These are phyloP conservation scores for Sceliomorpha sp. DNA, from an alignment of 2,888 invertebrate species.

Conservation along the genomic window DNA sequence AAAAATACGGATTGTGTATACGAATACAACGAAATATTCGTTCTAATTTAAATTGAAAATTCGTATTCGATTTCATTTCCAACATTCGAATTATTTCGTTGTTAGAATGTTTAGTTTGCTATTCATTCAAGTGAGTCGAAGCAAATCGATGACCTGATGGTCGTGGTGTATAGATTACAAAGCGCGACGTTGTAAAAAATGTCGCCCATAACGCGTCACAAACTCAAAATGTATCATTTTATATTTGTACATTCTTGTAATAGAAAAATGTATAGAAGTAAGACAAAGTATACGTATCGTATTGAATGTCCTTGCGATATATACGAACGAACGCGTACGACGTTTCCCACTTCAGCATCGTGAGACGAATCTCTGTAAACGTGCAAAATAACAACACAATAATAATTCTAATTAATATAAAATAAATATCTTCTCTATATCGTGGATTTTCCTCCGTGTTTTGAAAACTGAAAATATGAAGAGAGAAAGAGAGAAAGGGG, in stretches of 20 bases:
- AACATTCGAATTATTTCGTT: too few species aligned
- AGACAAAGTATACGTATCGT: conserved; percentile 35
- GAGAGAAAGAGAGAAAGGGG: conserved; percentile 6
- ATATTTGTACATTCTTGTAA: conserved; percentile 28
- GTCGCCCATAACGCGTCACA: too few species aligned
- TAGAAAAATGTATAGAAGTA: conserved; percentile 11
- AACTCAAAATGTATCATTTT: too few species aligned
- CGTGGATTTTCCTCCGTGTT: conserved; percentile 44
- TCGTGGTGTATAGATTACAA: too few species aligned
- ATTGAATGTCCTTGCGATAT: conserved; percentile 47
- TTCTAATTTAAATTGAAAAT: too few species aligned
- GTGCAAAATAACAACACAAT: conserved; percentile 32
- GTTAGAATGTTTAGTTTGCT: too few species aligned
- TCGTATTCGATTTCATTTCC: too few species aligned
- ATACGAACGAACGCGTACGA: conserved; percentile 40
- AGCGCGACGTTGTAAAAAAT: too few species aligned
- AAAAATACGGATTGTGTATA: too few species aligned
- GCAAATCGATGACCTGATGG: too few species aligned
- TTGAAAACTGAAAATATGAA: conserved; percentile 15
- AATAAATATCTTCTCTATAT: conserved; percentile 39
- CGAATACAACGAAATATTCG: too few species aligned
- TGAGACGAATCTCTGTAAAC: conserved; percentile 23
- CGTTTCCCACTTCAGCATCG: conserved; percentile 27
- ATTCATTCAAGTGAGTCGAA: too few species aligned
- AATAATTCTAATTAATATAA: conserved; percentile 29